phyloP scores from a whole-genome alignment of 2,888 invertebrate species.

The Luperina nickerlii region DNA sequence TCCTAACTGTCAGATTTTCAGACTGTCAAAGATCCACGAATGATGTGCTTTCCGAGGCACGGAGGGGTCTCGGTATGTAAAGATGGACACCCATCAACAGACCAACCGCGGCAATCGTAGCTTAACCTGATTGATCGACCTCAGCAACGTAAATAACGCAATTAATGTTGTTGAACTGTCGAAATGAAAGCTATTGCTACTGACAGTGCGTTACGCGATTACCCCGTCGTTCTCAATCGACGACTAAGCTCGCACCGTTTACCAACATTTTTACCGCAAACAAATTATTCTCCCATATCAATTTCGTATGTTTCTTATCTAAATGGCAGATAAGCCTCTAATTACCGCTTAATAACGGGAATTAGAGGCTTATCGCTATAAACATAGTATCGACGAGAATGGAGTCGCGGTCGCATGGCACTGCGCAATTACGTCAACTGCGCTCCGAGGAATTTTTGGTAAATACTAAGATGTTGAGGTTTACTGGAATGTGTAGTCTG shows the following conservation, averaged over 20 bases:
- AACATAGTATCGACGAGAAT: slow-evolving; percentile 56
- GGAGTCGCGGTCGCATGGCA: slow-evolving; percentile 73
- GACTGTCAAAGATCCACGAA: too few relatives aligned
- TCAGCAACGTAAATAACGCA: not conserved
- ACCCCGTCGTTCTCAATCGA: not conserved
- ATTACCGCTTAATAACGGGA: slow-evolving; percentile 41
- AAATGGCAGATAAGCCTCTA: slow-evolving; percentile 28
- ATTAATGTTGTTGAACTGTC: not conserved
- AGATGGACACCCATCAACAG: too few relatives aligned
- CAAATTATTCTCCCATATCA: slow-evolving; percentile 9
- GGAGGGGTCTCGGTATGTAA: too few relatives aligned
- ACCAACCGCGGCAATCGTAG: too few relatives aligned
- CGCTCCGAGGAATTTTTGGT: slow-evolving; percentile 71
- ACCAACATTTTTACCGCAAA: slow-evolving; percentile 3
- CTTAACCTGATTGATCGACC: too few relatives aligned
- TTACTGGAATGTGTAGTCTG: slow-evolving; percentile 35
- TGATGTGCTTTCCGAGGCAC: too few relatives aligned
- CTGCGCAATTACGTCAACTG: slow-evolving; percentile 71
- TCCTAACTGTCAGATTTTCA: too few relatives aligned
- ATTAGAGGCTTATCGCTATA: slow-evolving; percentile 55
- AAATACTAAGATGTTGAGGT: slow-evolving; percentile 55
- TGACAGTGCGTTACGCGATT: not conserved
- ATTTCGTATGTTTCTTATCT: slow-evolving; percentile 51
- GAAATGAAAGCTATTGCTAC: not conserved
- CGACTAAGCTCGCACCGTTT: not conserved